Evolutionary conservation across 2,113 vertebrate species (phyloP), one percentile per base, ranked within the genome.

Genomic region (Chinchilla lanigera): DNA sequence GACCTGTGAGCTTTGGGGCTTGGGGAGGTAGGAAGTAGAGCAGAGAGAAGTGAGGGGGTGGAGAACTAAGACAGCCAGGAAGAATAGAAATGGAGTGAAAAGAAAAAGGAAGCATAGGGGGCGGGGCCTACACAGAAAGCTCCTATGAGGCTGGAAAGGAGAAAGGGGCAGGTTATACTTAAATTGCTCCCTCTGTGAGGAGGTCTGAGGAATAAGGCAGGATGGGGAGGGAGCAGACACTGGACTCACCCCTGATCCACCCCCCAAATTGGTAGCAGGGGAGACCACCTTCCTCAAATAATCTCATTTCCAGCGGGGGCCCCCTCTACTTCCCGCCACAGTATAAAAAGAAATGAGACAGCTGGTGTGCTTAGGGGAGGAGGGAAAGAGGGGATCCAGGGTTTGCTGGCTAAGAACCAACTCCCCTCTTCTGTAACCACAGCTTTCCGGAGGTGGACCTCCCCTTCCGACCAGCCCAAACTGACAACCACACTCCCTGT

Each of bases 341-440:
- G 93, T 95, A 97, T 97, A 98, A 98, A 98, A 98, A 94, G 97
- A 97, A 98, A 97, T 50, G 93, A 97, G 97, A 97, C 97, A 98
- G 98, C 97, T 98, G 97, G 97, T 86, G 84, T 24, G 95, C 86
- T 61, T 41, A 93, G 93, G 95, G 94, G 96, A 86, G 90, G 89
- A 80, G 95, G 92, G 89, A n/a, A 47, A 92, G 88, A 78, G 96
- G 96, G 93, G 94, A 96, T 77, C 89, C 94, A 97, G 92, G 95
- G 97, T 73, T 93, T 95, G 86, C 80, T 96, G 97, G 97, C 94
- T 95, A 97, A 86, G 94, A 82, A 96, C 94, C 98, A 97, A 97
- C 92, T 92, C 95, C 93, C 96, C 95, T 95, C 35, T 96, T 96
- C 83, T n/a, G 93, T 90, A 98, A 98, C 96, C 98, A 97, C 98